Base-by-base conservation (phyloP, 1,140 invertebrate species). In the Callitettix versicolor region DNA sequence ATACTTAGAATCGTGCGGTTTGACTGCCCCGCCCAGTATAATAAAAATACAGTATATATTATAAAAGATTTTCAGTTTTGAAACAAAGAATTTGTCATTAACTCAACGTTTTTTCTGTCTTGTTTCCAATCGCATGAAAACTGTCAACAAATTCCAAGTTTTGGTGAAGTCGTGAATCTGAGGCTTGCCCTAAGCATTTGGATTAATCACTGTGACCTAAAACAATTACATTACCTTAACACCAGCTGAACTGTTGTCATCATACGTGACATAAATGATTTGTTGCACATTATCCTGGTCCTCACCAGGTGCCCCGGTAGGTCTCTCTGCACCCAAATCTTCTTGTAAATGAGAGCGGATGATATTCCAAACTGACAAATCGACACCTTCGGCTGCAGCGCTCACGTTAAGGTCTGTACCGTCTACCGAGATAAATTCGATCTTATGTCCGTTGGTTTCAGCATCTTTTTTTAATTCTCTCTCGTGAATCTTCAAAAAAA, bases 241-340 rank as follows among this genome's bases (percentile, higher is more conserved):
- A 30, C 26, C 26, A 30, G 26, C 26, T 30, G 26, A 30, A 30
- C 71, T 62, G 15, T 68, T 66, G 61, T 74, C 71, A 54, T 73
- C 68, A 57, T 75, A 76, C n/a, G 71, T 69, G 12, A 76, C 69
- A 48, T 74, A 75, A 51, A 74, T 71, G 22, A 75, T 69, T 47
- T 74, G 72, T 36, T 69, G 65, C 4, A 68, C 62, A 52, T 59
- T 58, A 34, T 51, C 57, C 43, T 52, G 49, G 17, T 58, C 52
- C 3, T 40, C 26, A 4, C 26, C 56, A 26, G n/a, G 41, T n/a
- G 17, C 30, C 11, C 2, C 4, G 15, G n/a, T 34, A 3, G 22
- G 15, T 20, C 34, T 51, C 17, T 52, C 20, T 15, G 12, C 20
- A 12, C 41, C 49, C 21, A 38, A 20, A 11, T 62, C 57, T 20